phyloP scores from a whole-genome alignment of 2,797 vertebrate genomes.

The Parotocinclus haroldoi region DNA sequence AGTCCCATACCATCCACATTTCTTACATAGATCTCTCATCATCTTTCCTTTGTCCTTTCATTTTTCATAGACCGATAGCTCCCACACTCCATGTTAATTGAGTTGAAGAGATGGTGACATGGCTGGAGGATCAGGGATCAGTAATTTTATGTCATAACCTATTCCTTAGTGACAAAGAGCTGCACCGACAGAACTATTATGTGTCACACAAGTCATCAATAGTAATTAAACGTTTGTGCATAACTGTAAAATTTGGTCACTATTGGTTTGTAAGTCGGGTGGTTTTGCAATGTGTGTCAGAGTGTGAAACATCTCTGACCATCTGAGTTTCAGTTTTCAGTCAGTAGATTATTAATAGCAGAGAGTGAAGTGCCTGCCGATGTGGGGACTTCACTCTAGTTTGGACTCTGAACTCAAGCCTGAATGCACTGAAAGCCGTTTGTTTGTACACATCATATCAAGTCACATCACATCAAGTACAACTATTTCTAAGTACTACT shows the following conservation, averaged over 20 bases:
- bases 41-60: not conserved
- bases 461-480: too few species aligned
- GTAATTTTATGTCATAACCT: not conserved
- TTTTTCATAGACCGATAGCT: not conserved
- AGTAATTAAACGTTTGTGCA: not conserved
- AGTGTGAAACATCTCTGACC: constrained; percentile 28
- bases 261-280: not conserved
- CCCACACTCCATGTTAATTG: constrained; percentile 8
- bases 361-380: constrained; percentile 56
- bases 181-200: constrained; percentile 16
- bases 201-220: constrained; percentile 17
- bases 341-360: constrained; percentile 66
- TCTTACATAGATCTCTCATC: not conserved
- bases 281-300: not conserved
- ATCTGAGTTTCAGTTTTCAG: constrained; percentile 50
- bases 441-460: too few species aligned
- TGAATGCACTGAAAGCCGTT: too few species aligned
- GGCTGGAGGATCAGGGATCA: constrained; percentile 15
- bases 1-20: too few species aligned
- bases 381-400: constrained; percentile 57
- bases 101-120: constrained; percentile 4
- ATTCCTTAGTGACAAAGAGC: constrained; percentile 13
- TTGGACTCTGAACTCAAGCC: constrained; percentile 44
- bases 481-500: too few species aligned
- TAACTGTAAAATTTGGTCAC: not conserved